Evolutionary conservation across 2,888 invertebrate species (phyloP).

Genomic region (Lasioglossum villosulum): DNA sequence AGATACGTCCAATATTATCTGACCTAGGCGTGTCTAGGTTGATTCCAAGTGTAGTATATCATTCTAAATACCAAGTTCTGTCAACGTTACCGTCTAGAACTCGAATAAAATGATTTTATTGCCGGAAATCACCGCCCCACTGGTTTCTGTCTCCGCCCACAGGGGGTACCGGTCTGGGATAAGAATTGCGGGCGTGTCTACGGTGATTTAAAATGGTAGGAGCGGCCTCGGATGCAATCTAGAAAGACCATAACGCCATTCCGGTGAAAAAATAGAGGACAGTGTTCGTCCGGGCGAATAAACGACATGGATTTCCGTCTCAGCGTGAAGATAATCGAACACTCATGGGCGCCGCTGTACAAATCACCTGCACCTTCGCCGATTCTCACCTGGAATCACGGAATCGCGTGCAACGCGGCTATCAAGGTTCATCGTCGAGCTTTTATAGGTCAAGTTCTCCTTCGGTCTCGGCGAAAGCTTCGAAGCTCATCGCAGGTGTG

Average conservation of each 20-base stretch:
- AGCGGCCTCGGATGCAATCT: not conserved
- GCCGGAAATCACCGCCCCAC: not conserved
- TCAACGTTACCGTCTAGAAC: not conserved
- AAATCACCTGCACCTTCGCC: slow-evolving; percentile 24
- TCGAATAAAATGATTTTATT: not conserved
- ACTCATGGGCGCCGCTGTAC: slow-evolving; percentile 4
- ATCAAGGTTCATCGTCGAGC: slow-evolving; percentile 70
- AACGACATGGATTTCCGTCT: not conserved
- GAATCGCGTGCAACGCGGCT: slow-evolving; percentile 73
- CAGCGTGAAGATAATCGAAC: not conserved
- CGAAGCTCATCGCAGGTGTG: slow-evolving; percentile 29
- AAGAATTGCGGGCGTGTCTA: not conserved
- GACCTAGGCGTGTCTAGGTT: not conserved
- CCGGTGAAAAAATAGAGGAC: not conserved
- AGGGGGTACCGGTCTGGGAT: not conserved
- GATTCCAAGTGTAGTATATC: not conserved
- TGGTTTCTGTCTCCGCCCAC: not conserved
- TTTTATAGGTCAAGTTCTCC: slow-evolving; percentile 79
- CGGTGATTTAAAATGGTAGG: not conserved
- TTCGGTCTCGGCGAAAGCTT: slow-evolving; percentile 56
- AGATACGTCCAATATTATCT: not conserved
- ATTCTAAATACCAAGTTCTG: not conserved
- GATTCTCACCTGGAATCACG: slow-evolving; percentile 51
- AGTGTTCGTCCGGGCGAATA: not conserved
- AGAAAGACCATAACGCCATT: not conserved